Evolutionary conservation across 2,113 vertebrate genomes (phyloP), one percentile per base, ranked within the genome.

Genomic region (Hydrolagus affinis): DNA sequence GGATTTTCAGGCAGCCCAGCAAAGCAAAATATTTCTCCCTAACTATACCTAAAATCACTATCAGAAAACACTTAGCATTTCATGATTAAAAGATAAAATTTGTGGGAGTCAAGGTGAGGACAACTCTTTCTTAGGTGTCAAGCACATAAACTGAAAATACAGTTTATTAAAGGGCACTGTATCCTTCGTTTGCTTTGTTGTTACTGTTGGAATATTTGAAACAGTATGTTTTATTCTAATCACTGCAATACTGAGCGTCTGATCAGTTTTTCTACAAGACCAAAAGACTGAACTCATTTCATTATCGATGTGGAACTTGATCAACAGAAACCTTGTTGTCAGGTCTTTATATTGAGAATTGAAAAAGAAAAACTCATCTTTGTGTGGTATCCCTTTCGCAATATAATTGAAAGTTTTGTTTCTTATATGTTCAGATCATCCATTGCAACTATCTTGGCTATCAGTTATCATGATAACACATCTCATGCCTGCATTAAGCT

Each of bases 21-120:
- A 66, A 66, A 32, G 28, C 14, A 83, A 66, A 83, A 83, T 1
- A 28, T 28, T 64, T 83, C 60, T 21, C 25, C 78, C 78, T 32
- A 83, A 83, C 23, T 44, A 17, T 64, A 64, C 59, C 77, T 80
- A 80, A 66, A 78, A 83, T 32, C 30, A 62, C 78, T 66, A 83
- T 83, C 78, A 30, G 66, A 83, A 83, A 83, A 83, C 78, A 83
- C 64, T 83, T 83, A 83, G 59, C 25, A 68, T 83, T 83, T 83
- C 78, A 83, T 83, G 78, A 83, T 83, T 83, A 83, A 83, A 83
- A 83, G 78, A 83, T 83, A 83, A 83, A 83, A 60, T 28, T 32
- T 14, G 62, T 66, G 62, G 62, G 32, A 83, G 78, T 83, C 78
- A 83, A 83, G 30, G 28, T 83, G 78, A 66, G 28, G 62, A 83